Base-by-base conservation (phyloP, 2,888 invertebrate genomes). In the Penaeus monodon region DNA sequence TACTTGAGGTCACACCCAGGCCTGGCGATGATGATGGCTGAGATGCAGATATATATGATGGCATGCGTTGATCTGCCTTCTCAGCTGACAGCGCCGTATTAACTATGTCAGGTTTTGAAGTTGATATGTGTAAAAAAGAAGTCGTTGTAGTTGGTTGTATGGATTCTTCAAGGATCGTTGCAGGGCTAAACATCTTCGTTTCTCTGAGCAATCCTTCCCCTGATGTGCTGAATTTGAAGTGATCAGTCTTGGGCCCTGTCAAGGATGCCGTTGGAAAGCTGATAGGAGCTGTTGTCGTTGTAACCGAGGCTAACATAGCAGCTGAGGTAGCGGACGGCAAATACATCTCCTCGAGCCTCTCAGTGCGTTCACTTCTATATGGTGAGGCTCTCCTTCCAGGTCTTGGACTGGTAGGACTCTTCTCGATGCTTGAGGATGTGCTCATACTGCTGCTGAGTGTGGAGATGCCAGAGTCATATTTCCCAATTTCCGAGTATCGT, bases 391-490 rank as follows among this genome's bases (percentile, higher is more conserved):
- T 57, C 57, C 88, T 84, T 24, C 79, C 81, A 22, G 85, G 79
- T 63, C 87, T 88, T 70, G 91, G 91, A 84, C 91, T 96, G 49
- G 96, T 95, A 7, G 96, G 96, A 64, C 96, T 96, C 93, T 96
- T 96, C 92, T 97, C 96, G 91, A 96, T 93, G 91, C 96, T 96
- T 22, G 96, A 96, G 95, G 96, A 96, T 20, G 89, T 86, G 49
- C 89, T 89, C 89, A 89, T 89, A 8, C 96, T 96, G 91, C 91
- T 91, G 85, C 96, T 96, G 95, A 97, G 96, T 12, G 97, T 97
- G 0, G 96, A 96, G 81, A 97, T 93, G 0, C 97, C 97, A 0
- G 97, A 97, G 92, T 97, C 97, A 1, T 97, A 97, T 92, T 96
- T 97, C 1, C 96, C 88, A 95, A 90, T 89, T 90, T 89, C 91